phyloP scores from a whole-genome alignment of 37 sponge, comb jelly and placozoan genomes.

The Cladorhizidae sp. region DNA sequence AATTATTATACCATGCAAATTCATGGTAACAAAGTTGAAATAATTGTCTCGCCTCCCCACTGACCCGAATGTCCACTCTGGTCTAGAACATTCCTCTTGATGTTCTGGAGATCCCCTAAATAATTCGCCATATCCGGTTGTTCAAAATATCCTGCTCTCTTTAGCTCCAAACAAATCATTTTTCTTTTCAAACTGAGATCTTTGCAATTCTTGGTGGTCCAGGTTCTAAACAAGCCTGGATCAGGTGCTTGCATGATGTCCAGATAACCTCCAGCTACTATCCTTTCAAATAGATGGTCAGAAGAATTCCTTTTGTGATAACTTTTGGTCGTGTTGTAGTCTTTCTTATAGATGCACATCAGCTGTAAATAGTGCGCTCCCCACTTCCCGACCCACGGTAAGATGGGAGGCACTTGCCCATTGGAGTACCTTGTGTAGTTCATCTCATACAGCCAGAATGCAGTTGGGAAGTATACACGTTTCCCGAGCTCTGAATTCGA shows the following conservation, averaged over 20 bases:
- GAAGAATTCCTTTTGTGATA: neutral
- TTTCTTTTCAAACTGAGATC: neutral
- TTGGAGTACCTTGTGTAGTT: neutral
- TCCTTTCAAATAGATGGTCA: conserved; percentile 32
- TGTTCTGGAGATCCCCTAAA: neutral
- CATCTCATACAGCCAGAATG: conserved; percentile 40
- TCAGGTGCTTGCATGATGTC: conserved; percentile 67
- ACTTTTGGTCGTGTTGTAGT: conserved; percentile 33
- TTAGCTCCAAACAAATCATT: conserved; percentile 22
- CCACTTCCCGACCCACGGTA: conserved; percentile 54
- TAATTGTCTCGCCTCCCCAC: no score
- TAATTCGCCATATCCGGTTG: conserved; percentile 24
- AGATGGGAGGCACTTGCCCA: neutral
- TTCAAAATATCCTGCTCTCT: neutral
- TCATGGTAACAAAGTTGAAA: no score
- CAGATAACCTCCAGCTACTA: neutral
- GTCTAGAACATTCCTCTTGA: neutral
- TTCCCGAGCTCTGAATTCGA: conserved; percentile 35
- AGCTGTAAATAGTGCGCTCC: conserved; percentile 18
- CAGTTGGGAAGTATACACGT: conserved; percentile 59
- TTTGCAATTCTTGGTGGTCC: conserved; percentile 28
- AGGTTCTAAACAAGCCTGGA: conserved; percentile 38
- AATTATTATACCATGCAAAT: no score
- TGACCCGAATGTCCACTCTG: no score
- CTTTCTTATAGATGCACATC: conserved; percentile 56